Evolutionary conservation across 2,113 vertebrate species (phyloP), one percentile per base, ranked within the genome.

Genomic region (Cinclus cinclus): DNA sequence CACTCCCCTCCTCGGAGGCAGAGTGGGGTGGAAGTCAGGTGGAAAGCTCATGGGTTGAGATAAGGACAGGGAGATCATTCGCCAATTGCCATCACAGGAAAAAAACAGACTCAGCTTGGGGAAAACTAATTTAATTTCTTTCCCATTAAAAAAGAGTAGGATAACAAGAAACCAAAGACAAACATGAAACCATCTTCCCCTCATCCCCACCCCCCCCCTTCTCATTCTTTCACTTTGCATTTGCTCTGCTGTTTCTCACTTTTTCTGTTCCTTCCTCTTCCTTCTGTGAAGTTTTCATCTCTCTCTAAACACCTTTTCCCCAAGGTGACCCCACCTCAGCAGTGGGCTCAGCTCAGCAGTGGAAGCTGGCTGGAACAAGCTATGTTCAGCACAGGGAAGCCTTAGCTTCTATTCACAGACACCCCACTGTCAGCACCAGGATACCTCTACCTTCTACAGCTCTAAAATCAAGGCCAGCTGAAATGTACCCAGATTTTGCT

Each of bases 391-490:
- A 19, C 1, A 5, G 41, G 28, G 18, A 56, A 39, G 42, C 8
- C 27, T 24, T 20, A 7, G 18, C 27, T 35, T 59, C 39, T 25
- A 22, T 53, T n/a, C n/a, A 56, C 27, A 53, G 37, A 20, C 31
- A 22, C 11, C 19, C 19, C 1, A 0, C 30, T n/a, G 9, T 18
- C 55, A 31, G 9, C 1, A 1, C 8, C 0, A 0, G 16, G 21
- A 28, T 18, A 50, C 28, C 21, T 20, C n/a, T 12, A 52, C 10
- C 35, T 19, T 4, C 9, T 14, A 27, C 8, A 47, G 7, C 13
- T 37, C 5, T 41, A 84, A 22, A 81, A 64, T 12, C 58, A 55
- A 71, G 25, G 13, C 22, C 27, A 71, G 50, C 10, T 55, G 11
- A 81, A 81, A 60, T 2, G 6, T 8, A 46, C 10, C 9, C 39